A percentile compares a stretch with the other conserved stretches of the same genome.
phyloP scores from a whole-genome alignment of 2,888 invertebrate species.

The Pherbina coryleti region DNA sequence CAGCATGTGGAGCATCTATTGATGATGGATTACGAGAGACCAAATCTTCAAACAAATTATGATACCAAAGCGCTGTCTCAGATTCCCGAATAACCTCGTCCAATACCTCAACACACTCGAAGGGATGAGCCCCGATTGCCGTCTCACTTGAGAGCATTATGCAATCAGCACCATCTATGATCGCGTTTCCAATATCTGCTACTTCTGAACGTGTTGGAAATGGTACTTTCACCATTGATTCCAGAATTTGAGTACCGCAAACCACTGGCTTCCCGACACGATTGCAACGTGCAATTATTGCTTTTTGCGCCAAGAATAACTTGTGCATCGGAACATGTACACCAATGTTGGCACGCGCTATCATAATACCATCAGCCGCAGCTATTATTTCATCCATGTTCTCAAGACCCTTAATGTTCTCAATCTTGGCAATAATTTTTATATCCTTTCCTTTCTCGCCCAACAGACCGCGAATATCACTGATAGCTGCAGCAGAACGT shows the following conservation, averaged over 20 bases:
- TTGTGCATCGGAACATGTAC: constrained; percentile 97
- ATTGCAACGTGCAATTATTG: constrained; percentile 95
- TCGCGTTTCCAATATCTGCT: constrained; percentile 97
- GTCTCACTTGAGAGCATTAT: constrained; percentile 98
- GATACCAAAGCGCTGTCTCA: constrained; percentile 93
- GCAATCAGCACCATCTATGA: constrained; percentile 96
- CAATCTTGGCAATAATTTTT: constrained; percentile 95
- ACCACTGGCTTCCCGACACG: constrained; percentile 94
- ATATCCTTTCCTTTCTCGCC: constrained; percentile 91
- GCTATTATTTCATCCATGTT: constrained; percentile 92
- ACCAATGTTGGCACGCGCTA: constrained; percentile 95
- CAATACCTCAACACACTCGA: constrained; percentile 87
- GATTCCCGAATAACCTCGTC: constrained; percentile 94
- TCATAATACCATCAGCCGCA: constrained; percentile 95
- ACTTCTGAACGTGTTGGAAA: constrained; percentile 93
- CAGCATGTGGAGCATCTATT: constrained; percentile 88
- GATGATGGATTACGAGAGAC: constrained; percentile 69
- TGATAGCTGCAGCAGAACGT: constrained; percentile 85
- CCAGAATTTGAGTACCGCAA: constrained; percentile 96
- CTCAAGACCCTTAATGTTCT: constrained; percentile 94
- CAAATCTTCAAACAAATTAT: constrained; percentile 86
- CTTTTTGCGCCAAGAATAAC: constrained; percentile 95
- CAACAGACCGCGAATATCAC: constrained; percentile 84
- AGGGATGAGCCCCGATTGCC: constrained; percentile 93
- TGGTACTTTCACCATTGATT: constrained; percentile 95